A percentile compares a stretch with the other conserved stretches of the same genome.
Conservation (phyloP, 2,797 vertebrate species). For the Discoglossus pictus region DNA sequence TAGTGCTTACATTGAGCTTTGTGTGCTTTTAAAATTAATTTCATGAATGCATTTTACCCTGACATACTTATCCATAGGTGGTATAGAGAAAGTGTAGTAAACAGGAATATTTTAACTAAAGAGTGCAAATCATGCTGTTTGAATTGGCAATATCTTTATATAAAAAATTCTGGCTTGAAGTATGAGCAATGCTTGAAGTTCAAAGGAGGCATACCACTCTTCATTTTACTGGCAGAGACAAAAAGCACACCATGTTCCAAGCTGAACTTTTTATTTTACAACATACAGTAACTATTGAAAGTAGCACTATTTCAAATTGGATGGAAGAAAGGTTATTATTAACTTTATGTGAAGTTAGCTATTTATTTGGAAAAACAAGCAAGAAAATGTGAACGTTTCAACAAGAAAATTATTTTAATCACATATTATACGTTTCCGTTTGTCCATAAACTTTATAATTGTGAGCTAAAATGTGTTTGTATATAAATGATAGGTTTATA, state of each 20-base stretch:
- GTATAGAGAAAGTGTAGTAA: constrained; percentile 20
- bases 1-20: constrained; percentile 23
- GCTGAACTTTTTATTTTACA: constrained; percentile 12
- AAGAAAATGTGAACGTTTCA: too few species aligned
- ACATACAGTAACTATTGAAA: constrained; percentile 22
- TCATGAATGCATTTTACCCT: constrained; percentile 21
- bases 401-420: too few species aligned
- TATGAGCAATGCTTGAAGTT: constrained; percentile 18
- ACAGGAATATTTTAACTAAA: constrained; percentile 29
- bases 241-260: constrained; percentile 21
- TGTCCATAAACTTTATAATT: too few species aligned
- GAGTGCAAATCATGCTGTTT: constrained; percentile 39
- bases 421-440: too few species aligned
- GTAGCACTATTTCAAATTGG: constrained; percentile 16
- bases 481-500: too few species aligned
- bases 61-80: constrained; percentile 26
- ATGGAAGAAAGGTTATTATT: neutral
- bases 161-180: constrained; percentile 17
- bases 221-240: constrained; percentile 21
- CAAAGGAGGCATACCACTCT: constrained; percentile 19
- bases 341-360: too few species aligned
- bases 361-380: too few species aligned
- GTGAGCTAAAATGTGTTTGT: too few species aligned
- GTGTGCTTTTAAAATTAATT: constrained; percentile 30
- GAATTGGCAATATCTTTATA: constrained; percentile 16